These are phyloP conservation scores for Podilymbus podiceps DNA, from an alignment of 2,113 vertebrate species.

Conservation along the genomic window DNA sequence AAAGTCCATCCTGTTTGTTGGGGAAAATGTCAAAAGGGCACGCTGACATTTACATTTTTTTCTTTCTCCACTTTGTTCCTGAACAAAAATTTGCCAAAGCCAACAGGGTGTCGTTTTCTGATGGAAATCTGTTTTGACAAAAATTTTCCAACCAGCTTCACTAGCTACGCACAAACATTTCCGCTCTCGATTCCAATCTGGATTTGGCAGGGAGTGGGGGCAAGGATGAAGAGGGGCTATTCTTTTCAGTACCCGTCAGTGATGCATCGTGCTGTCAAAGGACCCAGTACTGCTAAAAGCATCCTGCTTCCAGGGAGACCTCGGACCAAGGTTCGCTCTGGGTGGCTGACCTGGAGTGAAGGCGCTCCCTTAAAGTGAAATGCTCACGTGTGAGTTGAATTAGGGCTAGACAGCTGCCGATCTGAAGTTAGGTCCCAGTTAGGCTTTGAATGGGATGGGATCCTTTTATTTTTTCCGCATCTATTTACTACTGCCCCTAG, in stretches of 20 bases:
- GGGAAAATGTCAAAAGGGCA: constrained; percentile 65
- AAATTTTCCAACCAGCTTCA: constrained; percentile 16
- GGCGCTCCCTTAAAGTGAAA: background rate
- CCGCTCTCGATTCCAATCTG: background rate
- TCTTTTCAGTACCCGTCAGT: background rate
- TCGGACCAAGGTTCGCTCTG: background rate
- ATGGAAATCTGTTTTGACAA: constrained; percentile 59
- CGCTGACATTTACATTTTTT: constrained; percentile 56
- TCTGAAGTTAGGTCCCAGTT: background rate
- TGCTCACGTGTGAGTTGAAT: background rate
- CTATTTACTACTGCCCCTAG: background rate
- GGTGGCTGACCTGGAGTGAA: background rate
- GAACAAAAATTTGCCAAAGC: constrained; percentile 61
- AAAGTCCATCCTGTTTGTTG: constrained; percentile 32
- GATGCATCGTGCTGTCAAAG: background rate
- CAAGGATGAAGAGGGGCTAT: background rate
- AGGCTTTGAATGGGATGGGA: background rate
- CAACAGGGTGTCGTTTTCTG: constrained; percentile 39
- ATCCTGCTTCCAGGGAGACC: background rate
- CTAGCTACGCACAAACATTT: constrained; percentile 22
- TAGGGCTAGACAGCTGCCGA: background rate
- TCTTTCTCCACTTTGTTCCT: constrained; percentile 39
- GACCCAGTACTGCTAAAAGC: background rate
- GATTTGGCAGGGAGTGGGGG: constrained; percentile 15
- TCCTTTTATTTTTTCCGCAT: background rate